Evolutionary conservation across 2,888 invertebrate genomes (phyloP), one percentile per base, ranked within the genome.

Genomic region (Machimus rusticus): DNA sequence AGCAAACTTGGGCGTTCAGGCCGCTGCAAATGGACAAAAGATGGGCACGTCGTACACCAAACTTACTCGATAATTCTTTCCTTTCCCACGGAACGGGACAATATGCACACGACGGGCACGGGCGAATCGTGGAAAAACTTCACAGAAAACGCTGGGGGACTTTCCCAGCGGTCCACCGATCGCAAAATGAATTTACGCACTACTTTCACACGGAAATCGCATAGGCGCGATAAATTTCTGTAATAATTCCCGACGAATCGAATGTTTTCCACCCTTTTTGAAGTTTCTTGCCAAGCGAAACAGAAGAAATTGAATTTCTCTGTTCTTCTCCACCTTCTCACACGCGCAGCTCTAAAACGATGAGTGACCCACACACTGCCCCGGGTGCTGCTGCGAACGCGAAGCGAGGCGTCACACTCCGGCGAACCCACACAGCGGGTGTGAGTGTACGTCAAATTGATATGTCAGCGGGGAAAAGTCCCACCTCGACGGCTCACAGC

Each of bases 221-320:
- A 81, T 55, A 39, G 28, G 55, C 23, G 43, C 39, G 78, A 39
- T 39, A 2, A 14, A 55, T 55, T 55, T 84, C 37, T 66, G 37
- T 66, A 66, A 39, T 66, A 66, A 84, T 74, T 74, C 23, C 28
- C 19, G 16, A 39, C 6, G 37, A 84, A 84, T 66, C 57, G 19
- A 51, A 31, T 39, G 39, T 39, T 84, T 84, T 84, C 84, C 66
- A 81, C 81, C 84, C 84, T 74, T 84, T 84, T 84, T 84, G 84
- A 84, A 84, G 84, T 84, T 84, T 84, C 84, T 84, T 43, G 39
- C 39, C 39, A 84, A 84, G 84, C 74, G 84, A 84, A 84, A 84
- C 84, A 84, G 81, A 81, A 74, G 84, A 74, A 84, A 84, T 84
- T 81, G 84, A 66, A 84, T 84, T 84, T 82, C 81, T 46, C 82